phyloP scores from a whole-genome alignment of 2,888 invertebrate genomes.

The Trissolcus japonicus region DNA sequence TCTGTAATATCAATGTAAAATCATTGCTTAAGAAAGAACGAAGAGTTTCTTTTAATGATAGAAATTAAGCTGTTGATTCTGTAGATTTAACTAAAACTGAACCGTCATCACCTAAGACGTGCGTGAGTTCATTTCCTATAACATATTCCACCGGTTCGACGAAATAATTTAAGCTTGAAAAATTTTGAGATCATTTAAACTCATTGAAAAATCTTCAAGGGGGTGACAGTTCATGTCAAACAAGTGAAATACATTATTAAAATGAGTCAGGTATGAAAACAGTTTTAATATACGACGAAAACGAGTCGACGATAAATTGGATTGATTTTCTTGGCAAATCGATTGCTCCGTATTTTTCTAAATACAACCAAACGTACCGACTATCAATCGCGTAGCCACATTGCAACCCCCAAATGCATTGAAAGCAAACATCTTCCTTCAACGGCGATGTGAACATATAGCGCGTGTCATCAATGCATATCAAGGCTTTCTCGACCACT shows the following conservation, averaged over 20 bases:
- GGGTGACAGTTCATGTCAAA: slow-evolving; percentile 9
- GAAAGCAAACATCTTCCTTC: slow-evolving; percentile 14
- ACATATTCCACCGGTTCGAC: slow-evolving; percentile 14
- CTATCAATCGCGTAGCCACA: slow-evolving; percentile 9
- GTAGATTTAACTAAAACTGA: neutral
- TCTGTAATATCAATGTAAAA: slow-evolving; percentile 10
- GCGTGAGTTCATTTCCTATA: slow-evolving; percentile 4
- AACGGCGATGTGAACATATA: slow-evolving; percentile 2
- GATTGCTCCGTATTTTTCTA: slow-evolving; percentile 15
- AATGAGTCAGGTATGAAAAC: slow-evolving; percentile 22
- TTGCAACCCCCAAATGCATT: slow-evolving; percentile 13
- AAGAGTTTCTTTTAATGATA: slow-evolving; percentile 13
- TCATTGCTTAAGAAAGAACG: neutral
- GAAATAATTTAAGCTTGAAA: neutral
- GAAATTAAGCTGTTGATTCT: slow-evolving; percentile 14
- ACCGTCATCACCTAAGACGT: neutral
- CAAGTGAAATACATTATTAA: neutral
- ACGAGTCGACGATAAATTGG: slow-evolving; percentile 15
- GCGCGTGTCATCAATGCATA: slow-evolving; percentile 8
- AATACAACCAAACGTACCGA: slow-evolving; percentile 15
- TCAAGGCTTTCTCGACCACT: neutral
- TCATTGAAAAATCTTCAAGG: slow-evolving; percentile 18
- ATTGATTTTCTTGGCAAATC: slow-evolving; percentile 25
- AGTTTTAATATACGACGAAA: slow-evolving; percentile 22
- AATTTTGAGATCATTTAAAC: slow-evolving; percentile 1